phyloP scores from a whole-genome alignment of 2,888 invertebrate species.

The Aphrophora alni region DNA sequence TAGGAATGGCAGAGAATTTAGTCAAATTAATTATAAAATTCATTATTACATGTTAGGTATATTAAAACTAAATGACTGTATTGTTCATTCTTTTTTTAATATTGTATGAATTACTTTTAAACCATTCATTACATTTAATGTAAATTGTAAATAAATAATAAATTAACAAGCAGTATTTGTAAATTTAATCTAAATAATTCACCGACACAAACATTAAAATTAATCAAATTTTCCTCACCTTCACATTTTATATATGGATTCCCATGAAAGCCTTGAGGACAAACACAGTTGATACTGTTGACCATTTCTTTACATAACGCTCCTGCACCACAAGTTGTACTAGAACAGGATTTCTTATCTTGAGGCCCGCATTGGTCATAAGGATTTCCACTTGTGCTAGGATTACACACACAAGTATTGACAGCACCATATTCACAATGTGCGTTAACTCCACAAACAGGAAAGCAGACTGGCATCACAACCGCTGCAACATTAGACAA shows the following conservation, averaged over 20 bases:
- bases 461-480: slow-evolving; percentile 77
- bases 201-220: too few species aligned
- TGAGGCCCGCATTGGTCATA: slow-evolving; percentile 77
- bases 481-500: slow-evolving; percentile 75
- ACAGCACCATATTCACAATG: slow-evolving; percentile 81
- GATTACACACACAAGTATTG: slow-evolving; percentile 83
- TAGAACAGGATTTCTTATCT: slow-evolving; percentile 70
- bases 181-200: too few species aligned
- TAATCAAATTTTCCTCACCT: slow-evolving; percentile 60
- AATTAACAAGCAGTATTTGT: too few species aligned
- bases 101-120: too few species aligned
- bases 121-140: too few species aligned
- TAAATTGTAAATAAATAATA: too few species aligned
- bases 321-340: slow-evolving; percentile 75
- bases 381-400: slow-evolving; percentile 86
- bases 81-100: too few species aligned
- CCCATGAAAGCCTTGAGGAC: slow-evolving; percentile 82
- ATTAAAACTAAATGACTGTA: too few species aligned
- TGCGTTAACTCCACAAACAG: slow-evolving; percentile 81
- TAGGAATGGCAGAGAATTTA: too few species aligned
- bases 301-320: slow-evolving; percentile 80
- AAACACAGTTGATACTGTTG: slow-evolving; percentile 79
- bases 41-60: too few species aligned
- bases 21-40: too few species aligned
- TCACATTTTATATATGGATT: slow-evolving; percentile 87